Conservation (phyloP, 2,797 vertebrate species). For the Anomalospiza imberbis region DNA sequence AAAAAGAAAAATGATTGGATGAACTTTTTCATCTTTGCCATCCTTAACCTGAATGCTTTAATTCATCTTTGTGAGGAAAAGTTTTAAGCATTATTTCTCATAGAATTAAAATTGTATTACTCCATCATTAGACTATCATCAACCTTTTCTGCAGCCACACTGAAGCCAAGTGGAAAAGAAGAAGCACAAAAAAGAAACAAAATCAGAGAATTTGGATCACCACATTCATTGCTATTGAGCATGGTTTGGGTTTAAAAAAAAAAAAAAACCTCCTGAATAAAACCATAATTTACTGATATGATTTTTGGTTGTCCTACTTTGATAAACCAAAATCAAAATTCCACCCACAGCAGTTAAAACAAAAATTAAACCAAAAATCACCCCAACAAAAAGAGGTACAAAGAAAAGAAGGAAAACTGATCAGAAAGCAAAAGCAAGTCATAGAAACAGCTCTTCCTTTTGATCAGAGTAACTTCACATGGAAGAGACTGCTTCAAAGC, state of each 20-base stretch:
- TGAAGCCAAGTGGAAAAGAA: neutral
- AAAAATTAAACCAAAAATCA: rapidly evolving
- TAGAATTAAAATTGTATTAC: neutral
- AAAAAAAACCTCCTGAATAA: neutral
- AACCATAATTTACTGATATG: neutral
- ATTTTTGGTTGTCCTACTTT: neutral
- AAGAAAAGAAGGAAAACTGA: neutral
- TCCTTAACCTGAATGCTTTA: neutral
- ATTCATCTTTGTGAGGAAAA: neutral
- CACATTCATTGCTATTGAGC: neutral
- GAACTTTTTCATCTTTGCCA: neutral
- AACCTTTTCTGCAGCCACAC: neutral
- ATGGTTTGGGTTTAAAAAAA: neutral
- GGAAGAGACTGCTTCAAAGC: neutral
- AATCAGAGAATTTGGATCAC: neutral
- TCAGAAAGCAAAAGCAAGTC: neutral
- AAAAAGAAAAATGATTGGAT: neutral
- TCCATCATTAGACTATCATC: neutral
- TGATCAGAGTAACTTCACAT: neutral
- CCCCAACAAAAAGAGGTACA: neutral
- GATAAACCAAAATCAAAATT: neutral
- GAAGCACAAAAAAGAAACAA: rapidly evolving
- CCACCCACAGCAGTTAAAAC: neutral
- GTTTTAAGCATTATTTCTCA: neutral
- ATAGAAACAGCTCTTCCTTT: neutral